Percentiles rank a stretch among this genome's conserved stretches.
Conservation (phyloP, 2,113 vertebrate genomes). For the Gobio gobio region DNA sequence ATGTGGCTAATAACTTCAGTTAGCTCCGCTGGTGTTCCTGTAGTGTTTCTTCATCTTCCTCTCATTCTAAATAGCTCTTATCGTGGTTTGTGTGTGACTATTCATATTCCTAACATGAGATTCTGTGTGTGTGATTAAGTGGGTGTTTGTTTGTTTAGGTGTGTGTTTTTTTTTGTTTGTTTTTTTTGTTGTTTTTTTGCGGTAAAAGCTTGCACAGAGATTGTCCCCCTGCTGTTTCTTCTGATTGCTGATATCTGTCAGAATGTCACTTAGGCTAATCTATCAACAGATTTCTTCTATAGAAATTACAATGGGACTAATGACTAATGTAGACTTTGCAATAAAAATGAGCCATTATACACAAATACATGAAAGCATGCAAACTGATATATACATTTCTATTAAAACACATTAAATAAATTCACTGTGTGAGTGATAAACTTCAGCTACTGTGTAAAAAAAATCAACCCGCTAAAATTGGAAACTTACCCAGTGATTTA, state of each 20-base stretch:
- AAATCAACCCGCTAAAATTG: too few relatives aligned
- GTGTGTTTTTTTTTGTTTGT: background rate
- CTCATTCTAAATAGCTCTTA: background rate
- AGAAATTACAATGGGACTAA: background rate
- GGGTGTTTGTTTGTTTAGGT: background rate
- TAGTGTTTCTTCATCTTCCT: background rate
- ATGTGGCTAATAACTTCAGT: conserved; percentile 18
- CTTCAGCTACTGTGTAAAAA: too few relatives aligned
- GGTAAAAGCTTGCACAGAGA: background rate
- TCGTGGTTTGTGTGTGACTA: background rate
- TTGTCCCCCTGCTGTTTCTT: background rate
- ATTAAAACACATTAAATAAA: background rate
- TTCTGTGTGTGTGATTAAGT: background rate
- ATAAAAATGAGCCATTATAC: background rate
- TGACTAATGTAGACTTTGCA: background rate
- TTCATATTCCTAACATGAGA: background rate
- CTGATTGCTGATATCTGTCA: conserved; percentile 20
- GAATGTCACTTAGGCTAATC: background rate
- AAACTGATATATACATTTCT: background rate
- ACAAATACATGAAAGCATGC: background rate
- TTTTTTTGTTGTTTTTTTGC: background rate
- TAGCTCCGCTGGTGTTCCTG: conserved; percentile 17
- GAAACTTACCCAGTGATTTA: too few relatives aligned
- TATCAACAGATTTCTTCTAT: background rate
- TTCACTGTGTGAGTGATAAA: too few relatives aligned